Evolutionary conservation across 2,888 invertebrate species (phyloP), one percentile per base, ranked within the genome.

Genomic region (Cloeon dipterum): DNA sequence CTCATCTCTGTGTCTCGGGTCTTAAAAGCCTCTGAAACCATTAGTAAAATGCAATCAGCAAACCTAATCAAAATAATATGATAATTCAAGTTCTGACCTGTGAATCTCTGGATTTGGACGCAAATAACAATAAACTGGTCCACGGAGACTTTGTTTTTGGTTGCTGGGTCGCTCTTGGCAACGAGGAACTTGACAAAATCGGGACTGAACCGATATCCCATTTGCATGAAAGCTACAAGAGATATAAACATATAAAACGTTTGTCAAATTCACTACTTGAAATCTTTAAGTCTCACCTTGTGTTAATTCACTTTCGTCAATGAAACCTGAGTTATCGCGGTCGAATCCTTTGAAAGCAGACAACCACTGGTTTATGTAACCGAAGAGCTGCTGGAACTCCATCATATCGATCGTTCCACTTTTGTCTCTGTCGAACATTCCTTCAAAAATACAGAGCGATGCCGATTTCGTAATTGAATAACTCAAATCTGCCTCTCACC

Each of bases 41-140:
- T 32, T 14, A 13, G 13, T 11, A n/a, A 14, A 14, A 14, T n/a
- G 32, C 11, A 11, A 3, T 3, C 11, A 3, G 16, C 16, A 14
- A 4, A 14, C 3, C 13, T 38, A 21, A 36, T 20, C 8, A 26
- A 38, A 16, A 19, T 14, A n/a, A n/a, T 17, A 19, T 38, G 20
- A 36, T 18, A 20, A 21, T 37, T 39, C 37, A n/a, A 10, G 18
- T 34, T 39, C 32, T 44, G 45, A 57, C 57, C 57, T 41, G 62
- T 85, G 45, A 83, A 81, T 42, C 76, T 71, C 52, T 86, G 86
- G 43, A 89, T 70, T 61, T 88, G 79, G 8, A 89, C 78, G 54
- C 86, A 86, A 10, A 79, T 54, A 26, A 88, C 81, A 46, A 89
- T 88, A 52, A 89, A 89, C 47, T 74, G 72, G 57, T 89, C 89